Base-by-base conservation (phyloP, 2,113 vertebrate genomes). In the Eurypyga helias region DNA sequence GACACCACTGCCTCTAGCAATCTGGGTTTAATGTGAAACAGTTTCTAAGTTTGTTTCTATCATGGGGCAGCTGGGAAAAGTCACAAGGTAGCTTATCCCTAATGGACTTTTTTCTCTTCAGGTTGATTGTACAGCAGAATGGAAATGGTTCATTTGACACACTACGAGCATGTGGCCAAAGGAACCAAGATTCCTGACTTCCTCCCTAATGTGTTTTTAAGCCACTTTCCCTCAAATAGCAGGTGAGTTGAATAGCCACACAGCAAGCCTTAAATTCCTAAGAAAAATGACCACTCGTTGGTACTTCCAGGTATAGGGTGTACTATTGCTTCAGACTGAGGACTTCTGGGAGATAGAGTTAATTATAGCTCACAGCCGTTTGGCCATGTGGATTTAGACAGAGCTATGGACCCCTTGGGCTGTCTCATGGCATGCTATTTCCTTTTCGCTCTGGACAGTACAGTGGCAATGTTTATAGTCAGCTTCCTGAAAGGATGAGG, bases 401-500 rank as follows among this genome's bases (percentile, higher is more conserved):
- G 46, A 73, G 13, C 11, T n/a, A 41, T 6, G n/a, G 45, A 34
- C 17, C 17, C 13, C 62, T 77, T 60, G 73, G 17, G 6, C 8
- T 77, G 4, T 13, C 57, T 28, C 15, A 29, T 55, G 75, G n/a
- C 9, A 46, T 65, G 12, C 12, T 25, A 14, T n/a, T 78, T 48
- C 13, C 9, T 54, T 70, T 60, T 64, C 25, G 26, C 65, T 82
- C 33, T 45, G 36, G 60, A 54, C 28, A 16, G 17, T 17, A 13
- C 0, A 3, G 8, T 45, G 45, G 11, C 17, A 70, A 3, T 3
- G 4, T 15, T 13, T n/a, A 25, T 4, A 52, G 16, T 28, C 43
- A 38, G 20, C 34, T 69, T n/a, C 26, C 46, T 38, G 11, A 2
- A 11, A 36, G 24, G 17, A 33, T 28, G 12, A 66, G n/a, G 36